Conservation (phyloP, 2,797 vertebrate genomes). For the Delichon dasypus region DNA sequence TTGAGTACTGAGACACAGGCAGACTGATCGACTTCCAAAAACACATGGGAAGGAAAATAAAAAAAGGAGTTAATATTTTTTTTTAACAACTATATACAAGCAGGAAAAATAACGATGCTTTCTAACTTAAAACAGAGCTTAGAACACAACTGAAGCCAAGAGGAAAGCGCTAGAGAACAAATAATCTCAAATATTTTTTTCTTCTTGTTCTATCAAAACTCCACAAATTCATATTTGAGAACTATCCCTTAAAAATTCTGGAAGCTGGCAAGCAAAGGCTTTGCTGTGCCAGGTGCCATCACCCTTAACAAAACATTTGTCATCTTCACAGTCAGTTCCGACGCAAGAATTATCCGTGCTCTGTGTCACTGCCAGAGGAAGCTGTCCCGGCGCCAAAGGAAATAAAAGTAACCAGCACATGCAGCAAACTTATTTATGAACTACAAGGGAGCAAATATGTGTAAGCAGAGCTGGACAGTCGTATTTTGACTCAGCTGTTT, state of each 20-base stretch:
- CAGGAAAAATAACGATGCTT: not conserved
- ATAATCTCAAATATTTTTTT: not conserved
- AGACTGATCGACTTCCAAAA: not conserved
- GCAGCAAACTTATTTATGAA: not conserved
- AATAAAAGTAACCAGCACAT: conserved; percentile 2
- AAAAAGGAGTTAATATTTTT: not conserved
- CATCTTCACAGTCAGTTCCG: not conserved
- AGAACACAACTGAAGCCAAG: not conserved
- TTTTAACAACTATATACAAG: not conserved
- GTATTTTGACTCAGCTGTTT: not conserved
- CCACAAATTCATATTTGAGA: not conserved
- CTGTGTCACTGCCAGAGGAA: conserved; percentile 20
- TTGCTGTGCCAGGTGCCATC: not conserved
- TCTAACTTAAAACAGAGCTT: not conserved
- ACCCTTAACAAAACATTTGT: not conserved
- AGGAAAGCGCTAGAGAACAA: not conserved
- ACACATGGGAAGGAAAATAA: not conserved
- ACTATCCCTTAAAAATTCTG: not conserved
- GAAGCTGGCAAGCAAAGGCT: not conserved
- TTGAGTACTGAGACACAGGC: not conserved
- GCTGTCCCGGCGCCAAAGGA: conserved; percentile 13
- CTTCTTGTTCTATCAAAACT: not conserved
- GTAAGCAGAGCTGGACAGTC: not conserved
- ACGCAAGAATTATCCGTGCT: not conserved
- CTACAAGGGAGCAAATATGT: not conserved